Conservation (phyloP, 2,797 vertebrate species). For the Spinus pinus region DNA sequence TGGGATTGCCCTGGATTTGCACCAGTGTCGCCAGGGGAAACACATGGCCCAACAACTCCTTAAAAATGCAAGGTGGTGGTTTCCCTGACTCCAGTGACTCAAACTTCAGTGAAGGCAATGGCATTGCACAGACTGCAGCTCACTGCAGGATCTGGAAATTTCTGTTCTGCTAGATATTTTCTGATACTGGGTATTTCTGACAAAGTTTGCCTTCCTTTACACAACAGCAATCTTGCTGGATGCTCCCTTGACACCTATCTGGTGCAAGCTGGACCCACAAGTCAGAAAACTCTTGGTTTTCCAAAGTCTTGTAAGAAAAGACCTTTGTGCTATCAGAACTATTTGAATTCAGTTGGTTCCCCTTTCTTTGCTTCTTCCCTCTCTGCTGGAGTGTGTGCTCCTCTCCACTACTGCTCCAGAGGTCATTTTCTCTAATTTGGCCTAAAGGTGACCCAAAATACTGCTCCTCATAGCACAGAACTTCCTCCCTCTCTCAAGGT, state of each 20-base stretch:
- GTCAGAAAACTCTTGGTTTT: neutral
- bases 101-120: neutral
- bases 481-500: neutral
- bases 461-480: neutral
- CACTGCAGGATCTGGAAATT: neutral
- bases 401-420: neutral
- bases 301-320: neutral
- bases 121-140: neutral
- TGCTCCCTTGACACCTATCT: accelerated
- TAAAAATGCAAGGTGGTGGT: neutral
- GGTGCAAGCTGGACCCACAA: neutral
- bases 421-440: neutral
- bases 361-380: neutral
- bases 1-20: slow-evolving; percentile 30
- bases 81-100: neutral
- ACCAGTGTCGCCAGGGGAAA: neutral
- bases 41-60: neutral
- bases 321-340: neutral
- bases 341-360: neutral
- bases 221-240: neutral
- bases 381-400: neutral
- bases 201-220: neutral
- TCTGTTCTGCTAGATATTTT: neutral
- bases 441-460: neutral
- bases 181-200: neutral